Conservation (phyloP, 2,888 invertebrate genomes). For the Eustalomyia histrio region DNA sequence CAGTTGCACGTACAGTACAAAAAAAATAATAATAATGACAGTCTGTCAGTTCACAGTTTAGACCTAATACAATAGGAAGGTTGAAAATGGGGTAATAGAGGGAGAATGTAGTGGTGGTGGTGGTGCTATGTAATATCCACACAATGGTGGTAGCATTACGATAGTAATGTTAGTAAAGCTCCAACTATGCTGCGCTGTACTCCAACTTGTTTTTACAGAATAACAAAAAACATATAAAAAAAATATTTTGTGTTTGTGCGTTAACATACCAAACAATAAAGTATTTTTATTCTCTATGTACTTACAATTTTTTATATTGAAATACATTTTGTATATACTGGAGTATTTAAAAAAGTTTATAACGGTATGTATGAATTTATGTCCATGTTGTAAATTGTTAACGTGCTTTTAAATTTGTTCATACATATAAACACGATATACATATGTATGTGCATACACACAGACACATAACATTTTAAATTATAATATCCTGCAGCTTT, state of each 20-base stretch:
- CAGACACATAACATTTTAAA: constrained; percentile 37
- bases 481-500: constrained; percentile 49
- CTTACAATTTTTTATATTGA: constrained; percentile 22
- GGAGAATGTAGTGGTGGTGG: not conserved
- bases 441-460: not conserved
- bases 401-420: not conserved
- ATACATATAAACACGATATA: too few relatives aligned
- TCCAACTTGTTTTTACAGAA: not conserved
- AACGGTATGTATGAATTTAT: not conserved
- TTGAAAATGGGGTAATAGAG: not conserved
- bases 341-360: not conserved
- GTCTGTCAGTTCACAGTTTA: constrained; percentile 8
- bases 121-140: not conserved
- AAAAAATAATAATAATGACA: constrained; percentile 6
- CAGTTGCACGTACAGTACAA: not conserved
- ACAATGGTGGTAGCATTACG: not conserved
- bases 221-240: not conserved
- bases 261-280: constrained; percentile 43
- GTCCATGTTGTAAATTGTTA: constrained; percentile 7
- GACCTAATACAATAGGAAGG: constrained; percentile 1
- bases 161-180: not conserved
- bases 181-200: not conserved
- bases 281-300: not conserved
- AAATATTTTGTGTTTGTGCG: constrained; percentile 16
- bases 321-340: constrained; percentile 1